phyloP scores from a whole-genome alignment of 2,888 invertebrate species.

The Lutraria lutraria region DNA sequence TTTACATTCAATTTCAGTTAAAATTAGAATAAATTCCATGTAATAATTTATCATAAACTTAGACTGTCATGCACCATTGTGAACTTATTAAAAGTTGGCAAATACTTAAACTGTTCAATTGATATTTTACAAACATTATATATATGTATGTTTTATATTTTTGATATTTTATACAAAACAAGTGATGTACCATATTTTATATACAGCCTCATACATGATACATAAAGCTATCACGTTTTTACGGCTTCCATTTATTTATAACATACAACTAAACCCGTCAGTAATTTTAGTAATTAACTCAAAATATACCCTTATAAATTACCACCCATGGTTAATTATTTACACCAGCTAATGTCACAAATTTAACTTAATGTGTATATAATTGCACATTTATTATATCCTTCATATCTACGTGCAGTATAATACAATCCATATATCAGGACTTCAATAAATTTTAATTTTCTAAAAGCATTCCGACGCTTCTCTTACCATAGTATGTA shows the following conservation, averaged over 20 bases:
- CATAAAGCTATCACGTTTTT: not conserved
- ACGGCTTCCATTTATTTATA: conserved; percentile 5
- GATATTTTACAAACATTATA: not conserved
- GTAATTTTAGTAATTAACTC: conserved; percentile 56
- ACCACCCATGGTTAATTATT: conserved; percentile 48
- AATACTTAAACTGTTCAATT: not conserved
- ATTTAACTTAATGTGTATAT: conserved; percentile 53
- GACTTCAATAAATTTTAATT: conserved; percentile 19
- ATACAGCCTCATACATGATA: not conserved
- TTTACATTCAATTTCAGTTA: too few species aligned
- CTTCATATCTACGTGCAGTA: conserved; percentile 17
- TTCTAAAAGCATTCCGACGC: conserved; percentile 18
- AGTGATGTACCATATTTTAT: not conserved
- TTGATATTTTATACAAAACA: not conserved
- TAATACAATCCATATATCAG: not conserved
- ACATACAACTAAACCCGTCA: conserved; percentile 3
- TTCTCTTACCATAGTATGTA: not conserved
- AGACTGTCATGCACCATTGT: not conserved
- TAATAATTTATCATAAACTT: too few species aligned
- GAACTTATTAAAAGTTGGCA: not conserved
- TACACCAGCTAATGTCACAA: conserved; percentile 45
- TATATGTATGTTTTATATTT: too few species aligned
- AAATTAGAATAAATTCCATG: too few species aligned
- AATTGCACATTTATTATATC: conserved; percentile 50
- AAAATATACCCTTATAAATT: conserved; percentile 59